phyloP scores from a whole-genome alignment of 2,113 vertebrate genomes.

The Cynoglossus semilaevis region DNA sequence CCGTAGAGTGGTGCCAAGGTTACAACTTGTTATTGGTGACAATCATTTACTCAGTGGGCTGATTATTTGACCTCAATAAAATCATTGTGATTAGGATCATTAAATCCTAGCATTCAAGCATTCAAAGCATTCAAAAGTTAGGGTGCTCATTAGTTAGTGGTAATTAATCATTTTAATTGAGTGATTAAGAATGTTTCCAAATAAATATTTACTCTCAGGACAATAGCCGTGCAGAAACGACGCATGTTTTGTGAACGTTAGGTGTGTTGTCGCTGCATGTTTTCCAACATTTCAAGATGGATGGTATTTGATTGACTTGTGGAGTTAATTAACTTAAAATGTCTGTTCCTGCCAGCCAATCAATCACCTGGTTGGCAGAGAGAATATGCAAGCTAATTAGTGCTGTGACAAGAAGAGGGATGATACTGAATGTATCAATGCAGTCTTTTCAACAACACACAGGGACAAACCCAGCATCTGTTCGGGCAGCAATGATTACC shows the following conservation, averaged over 20 bases:
- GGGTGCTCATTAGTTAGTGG: too few relatives aligned
- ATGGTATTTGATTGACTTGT: constrained; percentile 11
- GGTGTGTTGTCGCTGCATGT: not conserved
- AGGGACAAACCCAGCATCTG: not conserved
- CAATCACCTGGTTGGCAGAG: constrained; percentile 23
- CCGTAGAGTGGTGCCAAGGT: too few relatives aligned
- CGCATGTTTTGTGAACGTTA: not conserved
- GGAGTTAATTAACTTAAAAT: constrained; percentile 7
- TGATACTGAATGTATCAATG: not conserved
- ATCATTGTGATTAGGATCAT: not conserved
- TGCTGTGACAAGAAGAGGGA: constrained; percentile 2
- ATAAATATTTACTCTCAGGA: not conserved
- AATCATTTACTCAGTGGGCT: too few relatives aligned
- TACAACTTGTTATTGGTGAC: too few relatives aligned
- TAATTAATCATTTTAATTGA: too few relatives aligned
- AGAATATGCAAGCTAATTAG: constrained; percentile 17
- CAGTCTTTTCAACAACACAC: not conserved
- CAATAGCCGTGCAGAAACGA: too few relatives aligned
- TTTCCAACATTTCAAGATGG: not conserved
- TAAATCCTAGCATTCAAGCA: not conserved
- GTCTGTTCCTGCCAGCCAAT: constrained; percentile 3
- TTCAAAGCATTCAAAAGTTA: too few relatives aligned
- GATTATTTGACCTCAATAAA: constrained; percentile 6
- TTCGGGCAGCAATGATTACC: not conserved
- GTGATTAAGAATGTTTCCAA: not conserved